Evolutionary conservation across 2,797 vertebrate genomes (phyloP), one percentile per base, ranked within the genome.

Genomic region (Pangasius larnaudii): DNA sequence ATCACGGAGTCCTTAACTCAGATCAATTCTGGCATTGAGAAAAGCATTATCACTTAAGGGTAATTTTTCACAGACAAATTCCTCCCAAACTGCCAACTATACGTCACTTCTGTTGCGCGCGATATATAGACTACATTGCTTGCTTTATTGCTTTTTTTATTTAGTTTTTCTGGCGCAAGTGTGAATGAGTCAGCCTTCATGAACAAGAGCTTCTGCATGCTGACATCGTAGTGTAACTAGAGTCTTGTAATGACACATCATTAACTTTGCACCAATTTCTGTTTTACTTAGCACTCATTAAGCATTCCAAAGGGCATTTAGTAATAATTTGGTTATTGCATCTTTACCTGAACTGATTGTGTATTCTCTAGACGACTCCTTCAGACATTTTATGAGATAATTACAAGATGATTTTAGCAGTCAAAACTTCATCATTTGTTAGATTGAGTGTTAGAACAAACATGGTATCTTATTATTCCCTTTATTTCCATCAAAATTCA

Each of bases 231-330:
- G 18, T 63, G 71, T 61, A 61, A 81, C 39, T 49, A 22, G 0
- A 19, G 24, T 39, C 59, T 80, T 67, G 30, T 67, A 79, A 18
- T 86, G 74, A 79, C 49, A 42, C 39, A 36, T 78, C 74, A 86
- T 63, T 65, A 79, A 24, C 58, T 56, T 65, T 79, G 59, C 71
- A 77, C 56, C 69, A 19, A 77, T 65, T 89, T 77, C 87, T 85
- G 77, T 6, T 74, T 79, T 33, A 89, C 89, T 90, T 89, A 86
- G 67, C 51, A 89, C 88, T 72, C 69, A 27, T 71, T 71, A 77
- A 7, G 74, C 74, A 86, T 85, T 61, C 61, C 74, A 75, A 78
- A 27, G 59, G 75, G 71, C 84, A 61, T 39, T 75, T 1, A 46
- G 30, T 39, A 27, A 58, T 88, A 80, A 80, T 86, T 85, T 67